Conservation (phyloP, 2,797 vertebrate genomes). For the Chromobotia macracanthus region DNA sequence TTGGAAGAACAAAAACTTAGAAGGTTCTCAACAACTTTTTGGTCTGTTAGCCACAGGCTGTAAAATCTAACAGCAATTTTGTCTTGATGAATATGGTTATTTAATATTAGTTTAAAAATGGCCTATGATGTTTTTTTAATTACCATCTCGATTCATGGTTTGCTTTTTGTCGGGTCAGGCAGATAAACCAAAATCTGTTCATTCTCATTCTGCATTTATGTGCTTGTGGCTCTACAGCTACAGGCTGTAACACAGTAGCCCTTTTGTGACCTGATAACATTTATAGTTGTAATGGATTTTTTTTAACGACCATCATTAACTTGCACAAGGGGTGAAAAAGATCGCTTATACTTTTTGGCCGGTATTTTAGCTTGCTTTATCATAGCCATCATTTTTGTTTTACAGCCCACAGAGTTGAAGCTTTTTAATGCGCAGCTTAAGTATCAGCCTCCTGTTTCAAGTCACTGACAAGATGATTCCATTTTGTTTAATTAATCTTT, state of each 20-base stretch:
- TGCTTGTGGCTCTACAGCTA: constrained; percentile 58
- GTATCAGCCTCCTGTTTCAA: constrained; percentile 57
- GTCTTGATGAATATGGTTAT: too few relatives aligned
- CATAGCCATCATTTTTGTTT: constrained; percentile 79
- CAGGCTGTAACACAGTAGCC: constrained; percentile 70
- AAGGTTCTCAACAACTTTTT: constrained; percentile 3
- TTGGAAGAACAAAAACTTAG: neutral
- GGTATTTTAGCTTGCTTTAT: constrained; percentile 87
- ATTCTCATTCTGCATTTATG: constrained; percentile 40
- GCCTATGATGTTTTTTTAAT: too few relatives aligned
- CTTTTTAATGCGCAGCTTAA: constrained; percentile 71
- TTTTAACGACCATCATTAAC: constrained; percentile 84
- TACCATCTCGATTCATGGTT: too few relatives aligned
- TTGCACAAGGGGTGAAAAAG: constrained; percentile 72
- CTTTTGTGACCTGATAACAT: constrained; percentile 83
- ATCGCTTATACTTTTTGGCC: constrained; percentile 77
- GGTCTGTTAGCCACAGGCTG: neutral
- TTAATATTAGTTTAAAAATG: neutral
- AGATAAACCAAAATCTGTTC: constrained; percentile 11
- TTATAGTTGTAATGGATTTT: constrained; percentile 87
- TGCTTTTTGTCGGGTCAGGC: neutral
- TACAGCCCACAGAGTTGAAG: constrained; percentile 63
- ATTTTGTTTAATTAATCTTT: constrained; percentile 70
- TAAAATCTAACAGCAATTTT: constrained; percentile 11
- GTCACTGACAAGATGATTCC: constrained; percentile 73